These are phyloP conservation scores for Polymixis lichenea DNA, from an alignment of 2,888 invertebrate genomes.

Conservation along the genomic window DNA sequence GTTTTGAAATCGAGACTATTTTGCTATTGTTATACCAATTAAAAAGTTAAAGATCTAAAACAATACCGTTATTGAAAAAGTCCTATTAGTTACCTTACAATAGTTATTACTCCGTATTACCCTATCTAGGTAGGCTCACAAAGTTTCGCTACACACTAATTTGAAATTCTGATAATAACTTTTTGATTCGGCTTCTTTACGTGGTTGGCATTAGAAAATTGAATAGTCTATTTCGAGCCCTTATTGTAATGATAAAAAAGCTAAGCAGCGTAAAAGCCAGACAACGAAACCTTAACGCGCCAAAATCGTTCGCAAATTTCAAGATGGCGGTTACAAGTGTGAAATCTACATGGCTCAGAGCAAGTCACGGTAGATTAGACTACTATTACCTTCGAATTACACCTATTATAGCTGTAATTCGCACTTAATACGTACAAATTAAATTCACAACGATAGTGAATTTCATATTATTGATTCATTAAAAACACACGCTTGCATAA, in stretches of 20 bases:
- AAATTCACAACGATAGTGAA: slow-evolving; percentile 50
- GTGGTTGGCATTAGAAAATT: not conserved
- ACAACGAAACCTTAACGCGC: not conserved
- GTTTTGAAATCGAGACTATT: slow-evolving; percentile 60
- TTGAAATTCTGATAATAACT: slow-evolving; percentile 10
- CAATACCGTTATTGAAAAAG: slow-evolving; percentile 14
- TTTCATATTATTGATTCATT: slow-evolving; percentile 65
- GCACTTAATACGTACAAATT: slow-evolving; percentile 4
- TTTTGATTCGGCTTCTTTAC: slow-evolving; percentile 12
- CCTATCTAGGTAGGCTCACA: not conserved
- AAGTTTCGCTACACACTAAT: slow-evolving; percentile 19
- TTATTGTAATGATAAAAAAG: not conserved
- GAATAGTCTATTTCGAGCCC: not conserved
- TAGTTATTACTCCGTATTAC: not conserved
- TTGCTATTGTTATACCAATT: slow-evolving; percentile 49
- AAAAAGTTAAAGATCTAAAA: slow-evolving; percentile 8
- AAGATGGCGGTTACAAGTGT: slow-evolving; percentile 29
- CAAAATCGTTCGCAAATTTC: slow-evolving; percentile 24
- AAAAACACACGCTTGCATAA: slow-evolving; percentile 60
- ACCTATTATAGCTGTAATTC: slow-evolving; percentile 40
- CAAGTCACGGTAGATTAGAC: not conserved
- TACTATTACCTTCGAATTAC: slow-evolving; percentile 19
- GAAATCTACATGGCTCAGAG: slow-evolving; percentile 21
- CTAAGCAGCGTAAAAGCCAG: slow-evolving; percentile 8
- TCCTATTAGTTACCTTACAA: slow-evolving; percentile 11